Base-by-base conservation (phyloP, 2,888 invertebrate genomes). In the Cantharis rufa region DNA sequence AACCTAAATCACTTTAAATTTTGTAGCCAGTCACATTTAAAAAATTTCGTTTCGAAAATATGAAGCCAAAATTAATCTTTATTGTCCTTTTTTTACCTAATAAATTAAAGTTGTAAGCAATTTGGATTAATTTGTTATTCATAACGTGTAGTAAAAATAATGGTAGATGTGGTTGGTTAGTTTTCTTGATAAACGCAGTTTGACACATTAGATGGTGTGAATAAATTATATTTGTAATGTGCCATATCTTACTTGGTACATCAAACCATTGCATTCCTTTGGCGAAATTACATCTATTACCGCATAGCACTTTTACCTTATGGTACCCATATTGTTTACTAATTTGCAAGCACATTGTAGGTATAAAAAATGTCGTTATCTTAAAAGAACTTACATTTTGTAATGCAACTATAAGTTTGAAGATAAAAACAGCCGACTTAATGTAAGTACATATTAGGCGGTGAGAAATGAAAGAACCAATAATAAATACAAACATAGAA, bases 131-230 rank as follows among this genome's bases (percentile, higher is more conserved):
- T 48, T 48, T 48, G 48, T 48, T 48, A 48, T 48, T 48, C 48
- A 48, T 16, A 62, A 71, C 79, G 79, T 79, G 76, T 61, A 68
- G 80, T 61, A 72, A 78, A 74, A 71, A 21, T 61, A 69, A 72
- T 69, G 66, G 11, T 28, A 69, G 70, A 61, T 48, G 72, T 64
- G 32, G 71, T 70, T 71, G 71, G 76, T 70, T 71, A 70, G 76
- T 73, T 73, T 70, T 72, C 72, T 74, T 74, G 72, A 77, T 76
- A 78, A 78, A 78, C n/a, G n/a, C 80, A 80, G 77, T 80, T 80
- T 78, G 80, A 80, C 80, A 80, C 78, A 80, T 80, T 78, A 77
- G 72, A 73, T 64, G 76, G 76, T 66, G 70, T 72, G 70, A 73
- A 76, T 78, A 76, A 75, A 72, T 76, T 71, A 74, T 74, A 78